Evolutionary conservation across 2,113 vertebrate species (phyloP).

Genomic region (Oceanodroma tethys): DNA sequence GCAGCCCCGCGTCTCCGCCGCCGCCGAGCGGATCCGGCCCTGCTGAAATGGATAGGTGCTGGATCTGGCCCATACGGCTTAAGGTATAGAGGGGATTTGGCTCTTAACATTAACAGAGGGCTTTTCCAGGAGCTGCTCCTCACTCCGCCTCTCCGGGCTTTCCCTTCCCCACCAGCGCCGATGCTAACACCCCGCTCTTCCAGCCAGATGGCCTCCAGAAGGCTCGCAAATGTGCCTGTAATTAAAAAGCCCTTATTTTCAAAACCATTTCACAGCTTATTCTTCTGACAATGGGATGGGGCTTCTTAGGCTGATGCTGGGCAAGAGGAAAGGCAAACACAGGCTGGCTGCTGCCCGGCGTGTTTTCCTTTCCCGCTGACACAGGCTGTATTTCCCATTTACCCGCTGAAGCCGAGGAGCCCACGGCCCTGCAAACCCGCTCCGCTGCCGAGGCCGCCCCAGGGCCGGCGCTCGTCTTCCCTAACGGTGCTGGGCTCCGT

Average conservation of each 20-base stretch:
- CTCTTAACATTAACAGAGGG: neutral
- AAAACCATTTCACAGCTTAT: constrained; percentile 27
- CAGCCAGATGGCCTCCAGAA: constrained; percentile 43
- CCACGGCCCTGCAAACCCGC: neutral
- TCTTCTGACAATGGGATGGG: neutral
- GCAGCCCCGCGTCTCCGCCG: neutral
- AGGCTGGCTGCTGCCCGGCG: neutral
- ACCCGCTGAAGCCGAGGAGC: neutral
- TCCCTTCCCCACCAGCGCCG: neutral
- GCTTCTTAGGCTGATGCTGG: neutral
- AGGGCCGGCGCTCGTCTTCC: neutral
- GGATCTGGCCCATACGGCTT: accelerated
- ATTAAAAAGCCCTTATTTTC: constrained; percentile 29
- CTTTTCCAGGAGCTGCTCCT: neutral
- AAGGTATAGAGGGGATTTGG: neutral
- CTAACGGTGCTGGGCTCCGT: neutral
- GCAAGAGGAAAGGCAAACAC: neutral
- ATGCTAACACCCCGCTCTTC: neutral
- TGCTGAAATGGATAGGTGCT: accelerated
- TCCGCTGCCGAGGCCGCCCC: neutral
- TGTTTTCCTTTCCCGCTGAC: accelerated
- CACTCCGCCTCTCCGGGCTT: neutral
- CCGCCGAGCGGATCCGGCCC: neutral
- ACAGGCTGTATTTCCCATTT: accelerated
- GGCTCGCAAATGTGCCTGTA: neutral